Conservation (phyloP, 2,113 vertebrate species). For the Prionailurus viverrinus region DNA sequence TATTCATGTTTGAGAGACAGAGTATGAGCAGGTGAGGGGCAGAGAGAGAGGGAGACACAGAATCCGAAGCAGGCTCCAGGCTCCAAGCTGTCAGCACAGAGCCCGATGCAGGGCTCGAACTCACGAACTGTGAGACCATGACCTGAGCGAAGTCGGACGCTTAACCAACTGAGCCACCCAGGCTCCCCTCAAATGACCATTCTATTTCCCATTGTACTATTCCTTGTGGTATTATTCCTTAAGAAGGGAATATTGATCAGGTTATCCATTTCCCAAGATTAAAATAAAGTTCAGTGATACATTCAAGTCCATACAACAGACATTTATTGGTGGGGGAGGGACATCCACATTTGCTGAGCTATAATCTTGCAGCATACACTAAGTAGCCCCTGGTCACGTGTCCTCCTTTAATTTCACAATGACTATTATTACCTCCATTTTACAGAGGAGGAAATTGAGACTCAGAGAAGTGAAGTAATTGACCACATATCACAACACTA, state of each 20-base stretch:
- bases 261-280: conserved; percentile 16
- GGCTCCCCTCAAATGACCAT: background rate
- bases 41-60: too few species aligned
- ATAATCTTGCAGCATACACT: background rate
- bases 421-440: background rate
- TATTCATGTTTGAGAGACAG: too few species aligned
- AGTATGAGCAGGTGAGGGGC: too few species aligned
- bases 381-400: background rate
- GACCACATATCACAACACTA: background rate
- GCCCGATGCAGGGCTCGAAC: too few species aligned
- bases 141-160: too few species aligned
- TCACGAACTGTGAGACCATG: too few species aligned
- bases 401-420: background rate
- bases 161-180: too few species aligned
- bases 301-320: background rate
- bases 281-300: conserved; percentile 8
- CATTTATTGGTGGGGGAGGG: background rate
- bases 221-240: background rate
- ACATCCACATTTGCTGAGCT: background rate
- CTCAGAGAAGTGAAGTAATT: background rate
- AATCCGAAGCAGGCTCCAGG: too few species aligned
- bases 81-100: too few species aligned
- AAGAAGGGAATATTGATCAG: background rate
- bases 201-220: background rate
- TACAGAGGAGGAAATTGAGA: background rate